Base-by-base conservation (phyloP, 92 coral and sea anemone genomes). In the Metridium senile region DNA sequence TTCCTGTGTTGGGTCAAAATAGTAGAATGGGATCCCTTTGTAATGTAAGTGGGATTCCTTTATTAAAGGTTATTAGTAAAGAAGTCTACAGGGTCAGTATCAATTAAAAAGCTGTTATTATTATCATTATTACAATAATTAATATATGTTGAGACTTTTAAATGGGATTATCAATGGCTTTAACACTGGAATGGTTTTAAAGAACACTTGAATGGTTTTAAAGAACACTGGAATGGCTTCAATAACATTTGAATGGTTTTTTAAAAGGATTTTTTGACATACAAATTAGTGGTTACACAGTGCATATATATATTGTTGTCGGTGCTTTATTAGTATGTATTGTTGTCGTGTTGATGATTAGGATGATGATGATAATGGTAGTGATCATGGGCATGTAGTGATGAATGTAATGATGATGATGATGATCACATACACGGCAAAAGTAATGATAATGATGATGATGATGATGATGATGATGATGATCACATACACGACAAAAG, bases 181-280 rank as follows among this genome's bases (percentile, higher is more conserved):
- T 54, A 54, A 54, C 61, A 54, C 61, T 54, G 61, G 20, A 54
- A 54, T 54, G 61, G 61, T 20, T 54, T n/a, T n/a, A n/a, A n/a
- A n/a, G n/a, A n/a, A n/a, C n/a, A n/a, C n/a, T n/a, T n/a, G n/a
- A n/a, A n/a, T n/a, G n/a, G n/a, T n/a, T n/a, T n/a, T n/a, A n/a
- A n/a, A n/a, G n/a, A n/a, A n/a, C n/a, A n/a, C n/a, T n/a, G n/a
- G n/a, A n/a, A n/a, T n/a, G n/a, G n/a, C n/a, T 54, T 20, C 23
- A 54, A 54, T 45, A 20, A 54, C 61, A 54, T 54, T n/a, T 22
- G 20, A 54, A 54, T 54, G 61, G 61, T n/a, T 54, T 9, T 22
- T 16, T 7, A 7, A 16, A 45, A 45, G 51, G n/a, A n/a, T n/a
- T n/a, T n/a, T n/a, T n/a, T n/a, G n/a, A n/a, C n/a, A n/a, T n/a